phyloP scores from a whole-genome alignment of 1,140 invertebrate species.

The Arion vulgaris region DNA sequence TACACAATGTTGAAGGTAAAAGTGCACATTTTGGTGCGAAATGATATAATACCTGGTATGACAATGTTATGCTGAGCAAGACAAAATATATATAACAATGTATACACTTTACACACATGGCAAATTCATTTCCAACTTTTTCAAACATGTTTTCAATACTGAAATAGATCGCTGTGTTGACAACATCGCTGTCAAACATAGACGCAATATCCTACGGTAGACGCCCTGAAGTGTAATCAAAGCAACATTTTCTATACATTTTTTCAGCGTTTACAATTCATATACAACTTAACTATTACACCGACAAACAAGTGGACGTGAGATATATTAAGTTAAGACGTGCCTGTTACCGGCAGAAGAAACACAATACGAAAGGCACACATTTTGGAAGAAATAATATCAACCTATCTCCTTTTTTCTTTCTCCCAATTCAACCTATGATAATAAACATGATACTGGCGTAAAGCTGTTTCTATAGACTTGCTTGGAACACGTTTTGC shows the following conservation, averaged over 20 bases:
- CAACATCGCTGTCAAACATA: not conserved
- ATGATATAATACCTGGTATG: not conserved
- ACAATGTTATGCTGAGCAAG: not conserved
- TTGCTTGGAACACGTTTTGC: not conserved
- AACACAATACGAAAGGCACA: not conserved
- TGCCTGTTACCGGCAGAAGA: not conserved
- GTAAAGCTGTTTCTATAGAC: not conserved
- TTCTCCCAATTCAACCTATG: not conserved
- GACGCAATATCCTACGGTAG: not conserved
- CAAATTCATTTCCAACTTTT: not conserved
- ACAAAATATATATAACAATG: too few species aligned
- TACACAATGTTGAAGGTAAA: not conserved
- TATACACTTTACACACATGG: not conserved
- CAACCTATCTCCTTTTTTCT: not conserved
- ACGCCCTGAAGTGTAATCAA: not conserved
- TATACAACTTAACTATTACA: not conserved
- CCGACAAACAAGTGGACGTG: not conserved
- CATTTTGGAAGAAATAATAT: not conserved
- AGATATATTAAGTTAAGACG: not conserved
- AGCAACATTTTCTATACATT: not conserved
- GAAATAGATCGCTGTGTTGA: not conserved
- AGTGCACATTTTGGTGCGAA: not conserved
- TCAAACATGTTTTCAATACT: not conserved
- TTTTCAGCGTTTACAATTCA: not conserved
- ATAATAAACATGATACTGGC: not conserved